Base-by-base conservation (phyloP, 2,797 vertebrate species). In the Balearica regulorum region DNA sequence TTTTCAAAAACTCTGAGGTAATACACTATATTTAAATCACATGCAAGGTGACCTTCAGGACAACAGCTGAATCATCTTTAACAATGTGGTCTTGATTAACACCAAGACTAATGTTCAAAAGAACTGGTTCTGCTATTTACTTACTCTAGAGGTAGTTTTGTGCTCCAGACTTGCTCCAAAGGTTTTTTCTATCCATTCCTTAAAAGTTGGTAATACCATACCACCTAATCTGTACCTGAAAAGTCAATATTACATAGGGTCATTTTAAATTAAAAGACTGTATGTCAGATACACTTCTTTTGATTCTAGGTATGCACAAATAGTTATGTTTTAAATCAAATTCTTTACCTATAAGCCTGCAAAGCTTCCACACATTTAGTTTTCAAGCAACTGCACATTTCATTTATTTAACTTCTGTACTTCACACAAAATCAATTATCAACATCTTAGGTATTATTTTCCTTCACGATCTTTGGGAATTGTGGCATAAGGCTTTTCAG, bases 181-280 rank as follows among this genome's bases (percentile, higher is more conserved):
- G 6, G 98, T 99, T 97, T 98, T 97, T 97, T 99, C 99, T 86
- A 99, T 97, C 99, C 99, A 99, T 48, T 99, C 99, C 98, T 97
- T 99, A 96, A 99, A 98, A 94, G 98, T 97, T 55, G 99, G 99
- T 84, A 99, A 98, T 95, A 98, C 94, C 98, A 99, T 97, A 86
- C 99, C 99, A 98, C 99, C 99, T 96, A 99, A 98, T 95, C 98
- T 98, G 97, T 99, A 99, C 98, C 99, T 99, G 98, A 97, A 97
- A 79, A 97, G 68, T 83, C 88, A 97, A 97, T 94, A 96, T 96
- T 94, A 94, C 91, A 93, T n/a, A 92, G 79, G 37, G 94, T 96
- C 83, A 95, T 96, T 97, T 95, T 64, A 96, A 85, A 87, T 96
- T 89, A 87, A 66, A 92, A 83, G 78, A 93, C 81, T 84, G 82